A percentile compares a stretch with the other conserved stretches of the same genome.
Evolutionary conservation across 1,140 invertebrate genomes (phyloP).

Genomic region (Monomorium pharaonis): DNA sequence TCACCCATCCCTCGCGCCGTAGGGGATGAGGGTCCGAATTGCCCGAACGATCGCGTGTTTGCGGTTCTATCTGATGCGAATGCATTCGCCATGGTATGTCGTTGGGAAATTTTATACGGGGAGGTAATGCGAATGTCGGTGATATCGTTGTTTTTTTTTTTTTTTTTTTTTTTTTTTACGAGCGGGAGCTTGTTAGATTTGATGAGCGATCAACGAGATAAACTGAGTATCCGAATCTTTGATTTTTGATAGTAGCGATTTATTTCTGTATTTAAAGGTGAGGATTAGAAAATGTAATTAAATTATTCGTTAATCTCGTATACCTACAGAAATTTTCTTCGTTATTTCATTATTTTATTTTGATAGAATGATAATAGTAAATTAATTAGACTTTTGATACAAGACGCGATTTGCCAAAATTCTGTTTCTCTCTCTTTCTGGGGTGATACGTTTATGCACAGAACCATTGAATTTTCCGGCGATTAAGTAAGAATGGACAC

Average conservation of each 20-base stretch:
- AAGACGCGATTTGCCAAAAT: neutral
- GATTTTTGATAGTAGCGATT: neutral
- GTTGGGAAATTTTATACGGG: conserved; percentile 42
- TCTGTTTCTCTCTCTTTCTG: neutral
- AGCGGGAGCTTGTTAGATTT: neutral
- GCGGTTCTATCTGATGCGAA: conserved; percentile 37
- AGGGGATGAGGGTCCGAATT: conserved; percentile 10
- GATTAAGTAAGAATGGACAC: conserved; percentile 18
- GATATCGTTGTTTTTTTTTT: conserved; percentile 50
- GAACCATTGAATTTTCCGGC: conserved; percentile 1
- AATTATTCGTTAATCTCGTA: neutral
- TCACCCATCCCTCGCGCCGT: neutral
- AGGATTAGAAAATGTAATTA: neutral
- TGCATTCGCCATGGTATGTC: conserved; percentile 20
- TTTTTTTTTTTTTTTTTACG: too few relatives aligned
- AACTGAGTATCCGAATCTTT: neutral
- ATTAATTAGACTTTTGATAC: neutral
- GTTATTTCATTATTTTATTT: neutral
- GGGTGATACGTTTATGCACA: neutral
- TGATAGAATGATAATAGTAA: neutral
- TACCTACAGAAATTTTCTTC: neutral
- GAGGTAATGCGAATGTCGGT: conserved; percentile 3
- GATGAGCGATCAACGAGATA: conserved; percentile 15
- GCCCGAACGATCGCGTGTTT: conserved; percentile 35
- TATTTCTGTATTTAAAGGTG: neutral